A percentile compares a stretch with the other conserved stretches of the same genome.
Evolutionary conservation across 2,113 vertebrate genomes (phyloP).

Genomic region (Plectropomus leopardus): DNA sequence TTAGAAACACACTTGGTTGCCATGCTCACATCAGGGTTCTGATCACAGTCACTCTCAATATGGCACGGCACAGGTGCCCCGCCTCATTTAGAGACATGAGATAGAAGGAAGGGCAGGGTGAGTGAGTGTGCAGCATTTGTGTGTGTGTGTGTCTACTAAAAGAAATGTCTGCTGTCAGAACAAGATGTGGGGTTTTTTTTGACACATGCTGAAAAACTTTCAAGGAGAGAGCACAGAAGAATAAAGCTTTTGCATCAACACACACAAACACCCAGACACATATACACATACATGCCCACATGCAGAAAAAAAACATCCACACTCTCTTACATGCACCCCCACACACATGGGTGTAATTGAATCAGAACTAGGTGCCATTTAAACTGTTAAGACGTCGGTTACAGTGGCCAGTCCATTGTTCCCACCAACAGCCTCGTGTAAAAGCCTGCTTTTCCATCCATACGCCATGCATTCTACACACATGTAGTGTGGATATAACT

Average conservation of each 20-base stretch:
- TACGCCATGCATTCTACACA: not conserved
- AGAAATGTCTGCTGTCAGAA: no score
- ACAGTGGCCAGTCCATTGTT: constrained; percentile 20
- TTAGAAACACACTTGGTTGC: not conserved
- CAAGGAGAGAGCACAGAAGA: no score
- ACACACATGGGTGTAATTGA: not conserved
- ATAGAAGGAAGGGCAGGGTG: not conserved
- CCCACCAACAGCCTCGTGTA: not conserved
- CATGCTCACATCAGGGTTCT: not conserved
- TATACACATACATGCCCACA: no score
- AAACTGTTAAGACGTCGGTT: constrained; percentile 28
- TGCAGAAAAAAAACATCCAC: not conserved
- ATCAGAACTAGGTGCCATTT: constrained; percentile 23
- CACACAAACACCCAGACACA: no score
- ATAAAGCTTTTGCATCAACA: no score
- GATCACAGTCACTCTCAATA: not conserved
- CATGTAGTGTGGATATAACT: not conserved
- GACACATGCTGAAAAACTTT: no score
- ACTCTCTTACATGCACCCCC: not conserved
- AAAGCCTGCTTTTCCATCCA: not conserved
- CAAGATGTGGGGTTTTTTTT: no score
- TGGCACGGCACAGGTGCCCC: not conserved
- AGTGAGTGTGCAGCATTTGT: not conserved
- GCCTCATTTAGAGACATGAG: not conserved
- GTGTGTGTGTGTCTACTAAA: not conserved